Percentiles rank a stretch among this genome's conserved stretches.
Evolutionary conservation across 2,888 invertebrate species (phyloP).

Genomic region (Girardia tigrina): DNA sequence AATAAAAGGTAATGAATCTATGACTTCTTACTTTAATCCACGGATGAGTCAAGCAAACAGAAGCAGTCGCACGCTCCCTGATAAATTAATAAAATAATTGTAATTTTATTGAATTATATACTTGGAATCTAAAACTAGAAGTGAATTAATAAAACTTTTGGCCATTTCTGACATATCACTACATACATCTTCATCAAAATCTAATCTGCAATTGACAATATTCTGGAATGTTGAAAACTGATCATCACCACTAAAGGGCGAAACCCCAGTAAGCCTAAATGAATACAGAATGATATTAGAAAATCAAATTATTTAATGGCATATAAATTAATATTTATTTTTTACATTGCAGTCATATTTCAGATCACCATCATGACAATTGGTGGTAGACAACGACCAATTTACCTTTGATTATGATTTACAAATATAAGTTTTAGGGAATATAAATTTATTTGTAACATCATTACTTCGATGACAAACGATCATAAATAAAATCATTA

Average conservation of each 20-base stretch:
- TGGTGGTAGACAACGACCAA: no score
- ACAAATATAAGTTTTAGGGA: no score
- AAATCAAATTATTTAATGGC: no score
- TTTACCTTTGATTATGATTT: no score
- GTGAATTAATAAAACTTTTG: constrained; percentile 28
- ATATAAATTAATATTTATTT: no score
- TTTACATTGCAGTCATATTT: no score
- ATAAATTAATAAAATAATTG: constrained; percentile 38
- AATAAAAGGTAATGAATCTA: no score
- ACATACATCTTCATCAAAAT: constrained; percentile 29
- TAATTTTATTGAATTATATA: neutral
- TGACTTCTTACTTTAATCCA: constrained; percentile 55
- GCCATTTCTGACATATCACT: constrained; percentile 30
- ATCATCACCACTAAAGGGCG: constrained; percentile 31
- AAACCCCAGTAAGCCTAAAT: constrained; percentile 28
- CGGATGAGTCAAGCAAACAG: constrained; percentile 57
- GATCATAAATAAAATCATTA: no score
- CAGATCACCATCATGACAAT: no score
- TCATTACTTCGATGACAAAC: no score
- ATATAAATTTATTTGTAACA: no score
- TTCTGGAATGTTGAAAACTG: constrained; percentile 32
- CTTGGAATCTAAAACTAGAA: constrained; percentile 16
- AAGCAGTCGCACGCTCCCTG: constrained; percentile 56
- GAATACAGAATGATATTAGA: no score
- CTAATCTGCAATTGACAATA: constrained; percentile 24